Base-by-base conservation (phyloP, 1,140 invertebrate genomes). In the Dreissena rostriformis region DNA sequence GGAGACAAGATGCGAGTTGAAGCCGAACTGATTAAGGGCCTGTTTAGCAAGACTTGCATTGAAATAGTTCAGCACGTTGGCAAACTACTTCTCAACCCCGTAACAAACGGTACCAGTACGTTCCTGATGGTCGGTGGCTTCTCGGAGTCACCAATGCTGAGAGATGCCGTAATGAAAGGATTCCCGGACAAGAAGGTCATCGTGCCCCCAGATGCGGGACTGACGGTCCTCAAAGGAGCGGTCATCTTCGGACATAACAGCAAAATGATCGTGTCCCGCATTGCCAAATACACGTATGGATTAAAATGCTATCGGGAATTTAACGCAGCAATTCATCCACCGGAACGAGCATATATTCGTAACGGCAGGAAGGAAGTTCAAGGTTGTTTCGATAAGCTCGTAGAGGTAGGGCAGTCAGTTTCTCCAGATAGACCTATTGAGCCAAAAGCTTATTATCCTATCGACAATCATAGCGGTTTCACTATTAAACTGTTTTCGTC, bases 1-100 rank as follows among this genome's bases (percentile, higher is more conserved):
- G 61, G 61, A 24, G 81, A 82, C 19, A 75, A 82, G 28, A 55
- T 82, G 39, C 29, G 51, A 61, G 28, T 75, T 14, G 72, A 76
- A 19, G 7, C 63, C 12, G 51, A 76, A 19, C 17, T 75, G 0
- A 28, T 55, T 0, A 82, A 53, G n/a, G 29, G 17, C n/a, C 26
- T 82, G 10, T 82, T 75, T 57, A 19, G 26, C 10, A 52, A 57
- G 1, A 61, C 81, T 0, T 29, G n/a, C 61, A 17, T 57, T 53
- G n/a, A 4, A 10, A 75, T 82, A 22, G 57, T 66, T 0, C 1
- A 53, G 17, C 81, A 82, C 51, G 15, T 82, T 8, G 8, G 8
- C 2, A 39, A 39, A 39, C 39, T 39, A 39, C 39, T 39, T 39
- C 39, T 5, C 4, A 39, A 39, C 39, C 8, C 39, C 8, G 39